Evolutionary conservation across 2,113 vertebrate species (phyloP).

Genomic region (Ptilorrhoa leucosticta): DNA sequence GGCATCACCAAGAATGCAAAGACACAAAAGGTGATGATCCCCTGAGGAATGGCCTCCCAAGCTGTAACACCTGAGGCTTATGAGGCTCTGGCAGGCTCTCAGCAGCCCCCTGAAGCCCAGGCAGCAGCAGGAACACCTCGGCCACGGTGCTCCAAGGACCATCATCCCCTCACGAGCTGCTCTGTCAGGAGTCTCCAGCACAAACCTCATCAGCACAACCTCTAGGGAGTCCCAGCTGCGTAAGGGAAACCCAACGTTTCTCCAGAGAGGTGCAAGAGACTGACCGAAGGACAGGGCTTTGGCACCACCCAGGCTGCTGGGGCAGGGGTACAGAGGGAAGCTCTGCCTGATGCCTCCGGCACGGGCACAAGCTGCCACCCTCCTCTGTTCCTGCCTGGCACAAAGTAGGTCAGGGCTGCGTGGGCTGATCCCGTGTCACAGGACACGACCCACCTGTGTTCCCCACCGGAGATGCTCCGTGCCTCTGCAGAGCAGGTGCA

Average conservation of each 20-base stretch:
- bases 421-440: rapidly evolving
- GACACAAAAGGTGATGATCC: not conserved
- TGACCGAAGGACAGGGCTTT: rapidly evolving
- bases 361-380: rapidly evolving
- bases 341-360: not conserved
- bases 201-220: not conserved
- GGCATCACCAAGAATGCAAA: not conserved
- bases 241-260: rapidly evolving
- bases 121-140: not conserved
- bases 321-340: not conserved
- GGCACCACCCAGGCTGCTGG: not conserved
- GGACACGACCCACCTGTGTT: not conserved
- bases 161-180: not conserved
- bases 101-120: not conserved
- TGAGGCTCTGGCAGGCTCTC: rapidly evolving
- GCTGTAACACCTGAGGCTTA: not conserved
- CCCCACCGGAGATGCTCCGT: rapidly evolving
- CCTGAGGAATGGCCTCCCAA: not conserved
- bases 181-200: not conserved
- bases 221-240: not conserved
- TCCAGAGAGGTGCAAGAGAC: not conserved
- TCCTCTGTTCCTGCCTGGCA: not conserved
- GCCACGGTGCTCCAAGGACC: not conserved
- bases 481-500: not conserved
- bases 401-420: not conserved